Base-by-base conservation (phyloP, 2,888 invertebrate genomes). In the Sminthurides aquaticus region DNA sequence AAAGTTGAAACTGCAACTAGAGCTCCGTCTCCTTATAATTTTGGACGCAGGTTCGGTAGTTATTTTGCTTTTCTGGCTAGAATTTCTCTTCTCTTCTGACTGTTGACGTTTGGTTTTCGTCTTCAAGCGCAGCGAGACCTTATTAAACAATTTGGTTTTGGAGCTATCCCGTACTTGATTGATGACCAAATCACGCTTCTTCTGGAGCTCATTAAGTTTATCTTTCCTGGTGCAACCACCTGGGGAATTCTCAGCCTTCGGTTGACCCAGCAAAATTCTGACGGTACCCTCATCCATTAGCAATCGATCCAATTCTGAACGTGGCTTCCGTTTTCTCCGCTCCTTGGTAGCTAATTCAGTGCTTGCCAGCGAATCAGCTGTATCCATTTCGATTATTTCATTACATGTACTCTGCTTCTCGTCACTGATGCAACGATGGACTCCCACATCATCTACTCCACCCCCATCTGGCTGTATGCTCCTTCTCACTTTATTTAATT, bases 271-370 rank as follows among this genome's bases (percentile, higher is more conserved):
- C 3, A 69, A 56, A 29, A 69, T 67, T 25, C 64, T 69, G 2
- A 69, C 67, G 1, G 69, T 69, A 22, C 69, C 69, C 28, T 69
- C 69, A 57, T 69, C 69, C 65, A 67, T 65, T 8, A 69, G 28
- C n/a, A 69, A 49, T 20, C 66, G 28, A 43, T 69, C 67, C 20
- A 69, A 34, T 57, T 69, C 69, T 2, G 67, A 64, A 3, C 28
- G 28, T 28, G n/a, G 22, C 20, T 29, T 2, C 22, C 43, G 34
- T 3, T 29, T 2, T 22, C 58, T 5, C 25, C 28, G 25, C 52
- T 55, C 24, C 22, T 60, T 52, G 18, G 22, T 48, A 2, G 20
- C 54, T n/a, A n/a, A n/a, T 20, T n/a, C 49, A 28, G n/a, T 49
- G 43, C 15, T 25, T 59, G 59, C n/a, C 25, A 15, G n/a, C 8